A percentile compares a stretch with the other conserved stretches of the same genome.
Evolutionary conservation across 2,797 vertebrate species (phyloP).

Genomic region (Peromyscus nudipes): DNA sequence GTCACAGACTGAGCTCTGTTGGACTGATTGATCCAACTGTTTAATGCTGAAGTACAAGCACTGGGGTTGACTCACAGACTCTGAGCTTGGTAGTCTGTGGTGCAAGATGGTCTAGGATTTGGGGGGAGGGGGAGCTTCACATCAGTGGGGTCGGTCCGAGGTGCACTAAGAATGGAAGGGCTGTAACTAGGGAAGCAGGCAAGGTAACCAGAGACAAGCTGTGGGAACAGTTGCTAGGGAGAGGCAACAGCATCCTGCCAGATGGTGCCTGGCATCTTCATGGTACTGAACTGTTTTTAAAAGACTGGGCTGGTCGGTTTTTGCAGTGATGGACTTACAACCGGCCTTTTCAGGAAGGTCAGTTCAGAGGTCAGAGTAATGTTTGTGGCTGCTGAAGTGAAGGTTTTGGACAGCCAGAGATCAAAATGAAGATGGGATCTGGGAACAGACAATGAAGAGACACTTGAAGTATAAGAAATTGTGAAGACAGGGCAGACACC

Average conservation of each 20-base stretch:
- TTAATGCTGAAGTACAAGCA: background rate
- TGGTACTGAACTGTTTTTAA: background rate
- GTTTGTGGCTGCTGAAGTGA: background rate
- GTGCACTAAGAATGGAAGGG: background rate
- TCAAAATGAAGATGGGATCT: background rate
- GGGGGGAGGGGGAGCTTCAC: background rate
- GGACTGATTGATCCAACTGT: background rate
- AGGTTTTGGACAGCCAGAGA: background rate
- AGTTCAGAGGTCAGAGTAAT: background rate
- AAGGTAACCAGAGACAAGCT: constrained; percentile 60
- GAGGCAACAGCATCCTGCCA: constrained; percentile 66
- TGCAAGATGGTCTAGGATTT: background rate
- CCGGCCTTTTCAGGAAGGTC: background rate
- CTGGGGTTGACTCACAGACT: background rate
- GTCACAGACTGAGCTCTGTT: background rate
- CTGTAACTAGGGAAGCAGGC: constrained; percentile 72
- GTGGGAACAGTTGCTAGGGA: constrained; percentile 79
- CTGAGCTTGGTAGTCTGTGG: background rate
- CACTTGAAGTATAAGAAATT: background rate
- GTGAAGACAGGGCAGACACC: background rate
- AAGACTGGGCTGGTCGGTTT: constrained; percentile 19
- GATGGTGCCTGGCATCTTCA: constrained; percentile 75
- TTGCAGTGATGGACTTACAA: background rate
- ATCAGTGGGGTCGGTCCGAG: background rate
- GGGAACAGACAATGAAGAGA: background rate